A percentile compares a stretch with the other conserved stretches of the same genome.
These are phyloP conservation scores for Nomada fucata DNA, from an alignment of 2,888 invertebrate genomes.

Conservation along the genomic window DNA sequence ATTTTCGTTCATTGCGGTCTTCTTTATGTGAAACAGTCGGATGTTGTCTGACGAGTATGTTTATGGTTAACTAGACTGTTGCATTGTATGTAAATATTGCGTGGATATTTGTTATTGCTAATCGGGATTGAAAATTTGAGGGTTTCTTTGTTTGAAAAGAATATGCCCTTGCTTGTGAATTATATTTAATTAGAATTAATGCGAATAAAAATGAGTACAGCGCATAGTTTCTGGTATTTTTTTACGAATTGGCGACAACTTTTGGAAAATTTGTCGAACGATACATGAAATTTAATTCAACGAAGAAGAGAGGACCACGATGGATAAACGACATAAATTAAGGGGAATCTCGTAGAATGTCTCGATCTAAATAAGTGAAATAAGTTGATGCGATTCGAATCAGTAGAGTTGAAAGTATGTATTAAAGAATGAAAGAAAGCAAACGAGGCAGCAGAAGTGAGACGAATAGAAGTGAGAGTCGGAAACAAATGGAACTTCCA, in stretches of 20 bases:
- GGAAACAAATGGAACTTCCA: neutral
- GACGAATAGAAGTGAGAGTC: neutral
- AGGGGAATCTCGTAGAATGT: neutral
- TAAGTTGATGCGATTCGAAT: slow-evolving; percentile 3
- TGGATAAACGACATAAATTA: neutral
- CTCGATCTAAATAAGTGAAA: slow-evolving; percentile 12
- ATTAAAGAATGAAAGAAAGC: neutral
- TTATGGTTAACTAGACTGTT: neutral
- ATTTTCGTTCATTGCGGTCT: neutral
- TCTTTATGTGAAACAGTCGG: neutral
- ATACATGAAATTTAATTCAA: neutral
- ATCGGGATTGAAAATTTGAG: no score
- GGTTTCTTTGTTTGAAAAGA: no score
- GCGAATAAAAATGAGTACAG: no score
- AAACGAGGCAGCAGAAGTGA: neutral
- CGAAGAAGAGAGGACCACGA: neutral
- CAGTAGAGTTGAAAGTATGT: neutral
- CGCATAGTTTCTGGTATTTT: no score
- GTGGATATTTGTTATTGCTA: neutral
- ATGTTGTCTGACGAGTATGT: neutral
- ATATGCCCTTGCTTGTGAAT: no score
- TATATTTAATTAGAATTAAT: no score
- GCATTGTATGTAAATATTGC: neutral
- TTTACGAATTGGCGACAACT: no score
- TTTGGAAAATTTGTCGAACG: neutral